Evolutionary conservation across 2,888 invertebrate genomes (phyloP).

Genomic region (Halictus ligatus): DNA sequence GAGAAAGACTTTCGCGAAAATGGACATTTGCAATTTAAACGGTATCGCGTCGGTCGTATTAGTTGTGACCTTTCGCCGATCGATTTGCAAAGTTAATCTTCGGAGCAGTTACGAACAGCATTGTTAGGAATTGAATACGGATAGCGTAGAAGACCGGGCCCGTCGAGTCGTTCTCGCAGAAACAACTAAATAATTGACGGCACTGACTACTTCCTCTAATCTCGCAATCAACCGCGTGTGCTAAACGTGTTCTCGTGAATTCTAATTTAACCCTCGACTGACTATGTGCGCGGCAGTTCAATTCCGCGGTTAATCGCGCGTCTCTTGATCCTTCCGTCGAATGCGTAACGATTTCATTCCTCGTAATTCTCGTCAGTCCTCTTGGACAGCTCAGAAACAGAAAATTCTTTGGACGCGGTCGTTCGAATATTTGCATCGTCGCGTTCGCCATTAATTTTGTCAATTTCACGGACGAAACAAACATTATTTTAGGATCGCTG

Average conservation of each 20-base stretch:
- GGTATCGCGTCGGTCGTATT: neutral
- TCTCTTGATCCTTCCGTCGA: neutral
- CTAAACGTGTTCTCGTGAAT: slow-evolving; percentile 69
- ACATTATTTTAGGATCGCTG: neutral
- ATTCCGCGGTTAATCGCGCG: slow-evolving; percentile 18
- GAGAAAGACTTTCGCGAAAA: neutral
- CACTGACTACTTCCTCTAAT: slow-evolving; percentile 65
- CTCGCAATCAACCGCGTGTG: slow-evolving; percentile 58
- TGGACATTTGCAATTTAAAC: neutral
- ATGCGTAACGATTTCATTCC: neutral
- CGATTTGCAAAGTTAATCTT: neutral
- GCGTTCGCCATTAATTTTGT: neutral
- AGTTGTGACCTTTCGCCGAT: neutral
- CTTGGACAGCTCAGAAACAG: neutral
- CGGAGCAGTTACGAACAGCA: neutral
- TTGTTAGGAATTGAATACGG: slow-evolving; percentile 11
- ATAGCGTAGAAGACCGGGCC: neutral
- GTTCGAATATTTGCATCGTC: neutral
- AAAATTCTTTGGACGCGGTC: neutral
- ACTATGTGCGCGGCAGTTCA: slow-evolving; percentile 42
- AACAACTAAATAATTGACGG: slow-evolving; percentile 50
- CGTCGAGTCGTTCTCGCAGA: slow-evolving; percentile 32
- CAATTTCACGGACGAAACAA: neutral
- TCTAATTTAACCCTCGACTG: slow-evolving; percentile 51
- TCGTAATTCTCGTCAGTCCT: neutral